Evolutionary conservation across 2,113 vertebrate species (phyloP).

Genomic region (Erinaceus europaeus): DNA sequence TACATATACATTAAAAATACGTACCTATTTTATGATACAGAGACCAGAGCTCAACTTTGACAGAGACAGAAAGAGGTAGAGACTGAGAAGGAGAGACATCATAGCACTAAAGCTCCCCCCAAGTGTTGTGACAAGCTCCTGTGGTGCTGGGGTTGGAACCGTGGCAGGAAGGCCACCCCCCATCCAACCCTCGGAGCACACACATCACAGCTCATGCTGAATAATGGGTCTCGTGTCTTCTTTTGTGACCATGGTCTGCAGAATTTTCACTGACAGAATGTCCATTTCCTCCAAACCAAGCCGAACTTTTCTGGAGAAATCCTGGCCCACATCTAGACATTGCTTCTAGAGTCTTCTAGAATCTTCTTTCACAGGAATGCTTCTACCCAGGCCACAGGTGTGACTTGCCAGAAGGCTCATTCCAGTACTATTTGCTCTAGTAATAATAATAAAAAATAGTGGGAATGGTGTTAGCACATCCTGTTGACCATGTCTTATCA

Average conservation of each 20-base stretch:
- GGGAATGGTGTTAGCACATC: background rate
- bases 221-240: background rate
- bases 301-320: background rate
- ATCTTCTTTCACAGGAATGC: background rate
- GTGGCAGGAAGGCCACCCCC: too few species aligned
- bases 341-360: background rate
- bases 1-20: too few species aligned
- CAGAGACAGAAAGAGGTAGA: too few species aligned
- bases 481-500: too few species aligned
- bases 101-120: too few species aligned
- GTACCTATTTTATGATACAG: too few species aligned
- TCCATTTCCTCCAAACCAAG: background rate
- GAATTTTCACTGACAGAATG: background rate
- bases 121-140: too few species aligned
- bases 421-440: background rate
- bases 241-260: background rate
- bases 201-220: background rate
- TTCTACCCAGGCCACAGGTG: background rate
- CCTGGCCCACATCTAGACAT: too few species aligned
- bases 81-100: too few species aligned
- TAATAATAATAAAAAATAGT: background rate
- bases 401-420: background rate
- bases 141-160: too few species aligned
- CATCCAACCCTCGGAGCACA: too few species aligned
- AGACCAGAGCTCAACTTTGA: too few species aligned